These are phyloP conservation scores for Euphonia xanthogaster DNA, from an alignment of 2,797 vertebrate genomes.

Conservation along the genomic window DNA sequence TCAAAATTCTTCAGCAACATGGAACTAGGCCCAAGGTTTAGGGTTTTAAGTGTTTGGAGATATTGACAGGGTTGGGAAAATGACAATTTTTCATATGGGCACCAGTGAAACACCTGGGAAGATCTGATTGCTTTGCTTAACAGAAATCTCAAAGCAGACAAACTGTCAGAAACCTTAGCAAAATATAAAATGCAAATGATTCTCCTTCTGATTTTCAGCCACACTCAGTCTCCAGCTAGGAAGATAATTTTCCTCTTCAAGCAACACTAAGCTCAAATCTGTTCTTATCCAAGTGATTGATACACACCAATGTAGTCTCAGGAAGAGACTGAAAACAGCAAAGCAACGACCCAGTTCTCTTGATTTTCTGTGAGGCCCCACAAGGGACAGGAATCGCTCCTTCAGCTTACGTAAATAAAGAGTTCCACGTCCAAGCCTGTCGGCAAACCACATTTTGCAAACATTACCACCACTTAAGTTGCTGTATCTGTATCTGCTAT, in stretches of 20 bases:
- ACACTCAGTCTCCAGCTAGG: not conserved
- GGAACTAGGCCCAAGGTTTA: not conserved
- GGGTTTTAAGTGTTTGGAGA: not conserved
- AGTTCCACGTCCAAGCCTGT: not conserved
- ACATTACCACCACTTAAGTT: not conserved
- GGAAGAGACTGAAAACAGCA: not conserved
- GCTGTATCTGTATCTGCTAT: not conserved
- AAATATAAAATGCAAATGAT: not conserved
- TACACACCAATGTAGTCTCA: not conserved
- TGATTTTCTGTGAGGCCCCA: not conserved
- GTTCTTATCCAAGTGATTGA: not conserved
- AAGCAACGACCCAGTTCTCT: not conserved
- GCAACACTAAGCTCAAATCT: not conserved
- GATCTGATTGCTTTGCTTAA: not conserved
- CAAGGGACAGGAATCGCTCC: not conserved
- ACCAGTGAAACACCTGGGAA: not conserved
- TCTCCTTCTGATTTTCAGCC: not conserved
- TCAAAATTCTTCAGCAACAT: not conserved
- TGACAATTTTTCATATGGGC: accelerated
- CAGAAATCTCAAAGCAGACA: not conserved
- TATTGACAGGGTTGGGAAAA: not conserved
- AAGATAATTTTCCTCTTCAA: not conserved
- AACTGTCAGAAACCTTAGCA: not conserved
- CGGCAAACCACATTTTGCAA: not conserved
- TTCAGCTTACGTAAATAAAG: not conserved